Evolutionary conservation across 2,888 invertebrate genomes (phyloP).

Genomic region (Prosopocoilus inquinatus): DNA sequence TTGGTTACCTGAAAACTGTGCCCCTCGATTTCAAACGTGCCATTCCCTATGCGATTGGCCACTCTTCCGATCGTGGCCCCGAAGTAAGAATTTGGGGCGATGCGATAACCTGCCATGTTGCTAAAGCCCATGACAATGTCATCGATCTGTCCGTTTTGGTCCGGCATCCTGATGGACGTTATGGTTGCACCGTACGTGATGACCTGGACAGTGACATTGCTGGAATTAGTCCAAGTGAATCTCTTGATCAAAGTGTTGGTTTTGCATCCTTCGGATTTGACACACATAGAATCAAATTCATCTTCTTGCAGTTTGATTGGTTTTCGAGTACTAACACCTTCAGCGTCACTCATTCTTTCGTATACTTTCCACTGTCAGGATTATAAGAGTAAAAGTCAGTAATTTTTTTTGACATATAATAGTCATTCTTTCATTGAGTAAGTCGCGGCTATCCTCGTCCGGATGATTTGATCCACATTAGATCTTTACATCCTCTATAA

Average conservation of each 20-base stretch:
- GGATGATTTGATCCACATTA: no score
- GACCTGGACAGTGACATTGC: constrained; percentile 65
- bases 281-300: constrained; percentile 44
- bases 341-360: no score
- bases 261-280: constrained; percentile 36
- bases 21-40: constrained; percentile 67
- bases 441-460: no score
- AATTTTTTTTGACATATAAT: no score
- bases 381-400: no score
- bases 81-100: constrained; percentile 74
- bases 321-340: no score
- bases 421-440: no score
- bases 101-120: constrained; percentile 70
- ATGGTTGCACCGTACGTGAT: constrained; percentile 87
- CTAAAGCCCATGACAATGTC: constrained; percentile 86
- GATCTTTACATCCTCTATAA: no score
- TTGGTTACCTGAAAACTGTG: constrained; percentile 66
- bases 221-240: constrained; percentile 68
- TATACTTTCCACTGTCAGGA: no score
- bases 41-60: constrained; percentile 77
- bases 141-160: constrained; percentile 66
- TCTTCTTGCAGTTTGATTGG: constrained; percentile 42
- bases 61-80: constrained; percentile 86
- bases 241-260: constrained; percentile 54
- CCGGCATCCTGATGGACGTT: constrained; percentile 74